Evolutionary conservation across 2,797 vertebrate genomes (phyloP), one percentile per base, ranked within the genome.

Genomic region (Gambusia yucatana): DNA sequence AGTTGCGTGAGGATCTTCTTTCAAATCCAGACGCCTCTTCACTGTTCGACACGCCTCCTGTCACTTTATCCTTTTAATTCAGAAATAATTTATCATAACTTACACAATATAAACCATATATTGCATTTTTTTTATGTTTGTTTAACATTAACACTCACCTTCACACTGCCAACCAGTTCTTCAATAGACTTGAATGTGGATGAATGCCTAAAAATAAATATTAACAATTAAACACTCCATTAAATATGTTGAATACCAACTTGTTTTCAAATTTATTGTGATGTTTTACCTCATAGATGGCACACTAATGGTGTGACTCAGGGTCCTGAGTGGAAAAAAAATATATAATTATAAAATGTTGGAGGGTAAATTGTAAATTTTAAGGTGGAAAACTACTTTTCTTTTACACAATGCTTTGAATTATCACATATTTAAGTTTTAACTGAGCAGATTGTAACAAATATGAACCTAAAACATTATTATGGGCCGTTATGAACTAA

Each of bases 121-220:
- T 1, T 5, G 2, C n/a, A n/a, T n/a, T 6, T 30, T 33, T 13
- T 22, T 30, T 48, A 22, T 13, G n/a, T 6, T 43, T 46, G 25
- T 33, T 46, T 20, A 0, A 0, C n/a, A 36, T 30, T 39, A 20
- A 28, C 75, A 82, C 82, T 95, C 94, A 98, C 97, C 97, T 98
- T 98, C 88, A 98, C 90, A 82, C 89, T 98, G 77, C 96, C 97
- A 46, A 97, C 96, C 85, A 97, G 95, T 55, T 99, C 98, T 91
- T 99, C 98, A 77, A 99, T 96, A 0, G 97, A 97, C 93, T 97
- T 98, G 95, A 99, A 98, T 46, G 97, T 97, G 22, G 97, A 93
- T 6, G 98, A 99, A 89, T 97, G 98, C 95, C 98, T 99, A 87
- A 17, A 52, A 86, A 84, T 16, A 79, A 55, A 50, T 0, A 71